These are phyloP conservation scores for Clangula hyemalis DNA, from an alignment of 2,797 vertebrate species.

Conservation along the genomic window DNA sequence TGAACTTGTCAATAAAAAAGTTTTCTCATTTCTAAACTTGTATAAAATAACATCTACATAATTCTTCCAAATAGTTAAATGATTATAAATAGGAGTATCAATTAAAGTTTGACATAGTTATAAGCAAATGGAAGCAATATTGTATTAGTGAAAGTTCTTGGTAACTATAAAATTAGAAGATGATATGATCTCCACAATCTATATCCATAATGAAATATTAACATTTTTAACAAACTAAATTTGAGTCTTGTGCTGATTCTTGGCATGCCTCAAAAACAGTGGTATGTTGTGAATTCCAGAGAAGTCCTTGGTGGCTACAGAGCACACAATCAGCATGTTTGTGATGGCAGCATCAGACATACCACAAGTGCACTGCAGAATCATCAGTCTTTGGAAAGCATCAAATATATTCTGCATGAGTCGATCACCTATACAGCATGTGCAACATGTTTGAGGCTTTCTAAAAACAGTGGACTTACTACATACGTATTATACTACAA, in stretches of 20 bases:
- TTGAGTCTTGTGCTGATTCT: constrained; percentile 13
- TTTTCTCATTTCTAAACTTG: background rate
- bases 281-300: constrained; percentile 8
- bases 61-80: background rate
- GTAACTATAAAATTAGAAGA: background rate
- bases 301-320: background rate
- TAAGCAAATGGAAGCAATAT: background rate
- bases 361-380: background rate
- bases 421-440: background rate
- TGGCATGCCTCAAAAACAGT: background rate
- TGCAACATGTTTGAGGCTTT: background rate
- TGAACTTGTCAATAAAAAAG: background rate
- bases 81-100: background rate
- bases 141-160: background rate
- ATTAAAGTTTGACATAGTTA: background rate
- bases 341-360: constrained; percentile 26
- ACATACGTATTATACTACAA: background rate
- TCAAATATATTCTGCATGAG: background rate
- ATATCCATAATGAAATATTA: background rate
- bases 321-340: constrained; percentile 5
- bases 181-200: background rate
- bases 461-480: background rate
- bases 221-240: background rate
- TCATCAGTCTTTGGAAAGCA: background rate
- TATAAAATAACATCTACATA: background rate